Evolutionary conservation across 2,888 invertebrate genomes (phyloP), one percentile per base, ranked within the genome.

Genomic region (Drosophila prostipennis): DNA sequence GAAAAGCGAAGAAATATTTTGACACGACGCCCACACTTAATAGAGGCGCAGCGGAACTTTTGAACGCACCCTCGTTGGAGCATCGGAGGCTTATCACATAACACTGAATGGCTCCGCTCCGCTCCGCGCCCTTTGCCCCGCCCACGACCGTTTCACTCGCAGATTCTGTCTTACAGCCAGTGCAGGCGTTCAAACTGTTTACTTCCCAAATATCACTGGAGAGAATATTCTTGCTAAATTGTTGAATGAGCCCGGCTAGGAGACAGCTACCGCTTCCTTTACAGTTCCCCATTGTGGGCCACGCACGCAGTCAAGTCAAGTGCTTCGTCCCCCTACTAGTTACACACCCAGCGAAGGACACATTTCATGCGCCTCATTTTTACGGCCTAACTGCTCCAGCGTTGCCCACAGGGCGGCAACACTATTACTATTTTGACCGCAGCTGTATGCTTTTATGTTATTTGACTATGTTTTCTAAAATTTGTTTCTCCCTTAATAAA

Each of bases 141-240:
- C 8, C n/a, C 13, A 8, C 4, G 26, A 8, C 8, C 5, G 8
- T n/a, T n/a, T 26, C 45, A 13, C 45, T 7, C n/a, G 26, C 26
- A 8, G 26, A n/a, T 37, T n/a, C 45, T 10, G 32, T 55, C 72
- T 83, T 83, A 76, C 82, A 80, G 84, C 53, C 26, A 23, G 23
- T 26, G 26, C 26, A 26, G 26, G 26, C 26, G 26, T 26, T 26
- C 74, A 72, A 77, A 80, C 77, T 78, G 71, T 75, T 72, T 77
- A 76, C 86, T 88, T 88, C 75, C 83, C 67, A 77, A 69, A 82
- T 77, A 77, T 82, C 70, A 83, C 76, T 86, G 70, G 63, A 74
- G 72, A 75, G 57, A 51, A 64, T 65, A 43, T 45, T 54, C 43
- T 23, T 43, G 53, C 53, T 63, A 78, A 80, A 80, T 59, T 77